Conservation (phyloP, 2,113 vertebrate genomes). For the Microtus ochrogaster region DNA sequence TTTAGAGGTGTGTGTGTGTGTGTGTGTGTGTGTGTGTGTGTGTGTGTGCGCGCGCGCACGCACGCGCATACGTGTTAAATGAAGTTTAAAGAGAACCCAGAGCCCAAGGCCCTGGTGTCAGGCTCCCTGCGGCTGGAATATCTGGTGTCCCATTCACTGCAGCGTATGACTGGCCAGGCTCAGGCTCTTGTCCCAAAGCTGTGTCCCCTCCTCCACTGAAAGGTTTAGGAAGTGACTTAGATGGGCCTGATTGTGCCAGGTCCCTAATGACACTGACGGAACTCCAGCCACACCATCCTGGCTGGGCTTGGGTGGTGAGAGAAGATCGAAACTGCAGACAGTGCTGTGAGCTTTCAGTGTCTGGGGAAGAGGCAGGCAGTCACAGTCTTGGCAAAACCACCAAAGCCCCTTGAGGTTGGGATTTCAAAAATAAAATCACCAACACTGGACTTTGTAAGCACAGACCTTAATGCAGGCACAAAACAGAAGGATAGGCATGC, state of each 20-base stretch:
- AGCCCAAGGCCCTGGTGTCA: conserved; percentile 53
- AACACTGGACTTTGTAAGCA: background rate
- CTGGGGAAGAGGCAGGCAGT: background rate
- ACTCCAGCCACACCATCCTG: background rate
- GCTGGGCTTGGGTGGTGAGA: background rate
- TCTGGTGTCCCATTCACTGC: conserved; percentile 52
- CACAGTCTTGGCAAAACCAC: background rate
- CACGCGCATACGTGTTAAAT: background rate
- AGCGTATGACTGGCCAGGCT: background rate
- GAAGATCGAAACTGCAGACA: background rate
- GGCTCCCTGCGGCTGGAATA: conserved; percentile 54
- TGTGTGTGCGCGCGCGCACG: background rate
- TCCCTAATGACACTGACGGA: background rate
- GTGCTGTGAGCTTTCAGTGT: background rate
- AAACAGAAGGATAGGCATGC: background rate
- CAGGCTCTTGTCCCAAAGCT: background rate
- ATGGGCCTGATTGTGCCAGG: background rate
- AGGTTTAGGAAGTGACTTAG: background rate
- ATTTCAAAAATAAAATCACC: background rate
- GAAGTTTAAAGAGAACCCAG: conserved; percentile 67
- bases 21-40: background rate
- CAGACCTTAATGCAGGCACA: background rate
- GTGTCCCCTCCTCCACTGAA: background rate
- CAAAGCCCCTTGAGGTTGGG: background rate
- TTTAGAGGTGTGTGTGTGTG: background rate